These are phyloP conservation scores for Diachasmimorpha longicaudata DNA, from an alignment of 1,140 invertebrate genomes.

Conservation along the genomic window DNA sequence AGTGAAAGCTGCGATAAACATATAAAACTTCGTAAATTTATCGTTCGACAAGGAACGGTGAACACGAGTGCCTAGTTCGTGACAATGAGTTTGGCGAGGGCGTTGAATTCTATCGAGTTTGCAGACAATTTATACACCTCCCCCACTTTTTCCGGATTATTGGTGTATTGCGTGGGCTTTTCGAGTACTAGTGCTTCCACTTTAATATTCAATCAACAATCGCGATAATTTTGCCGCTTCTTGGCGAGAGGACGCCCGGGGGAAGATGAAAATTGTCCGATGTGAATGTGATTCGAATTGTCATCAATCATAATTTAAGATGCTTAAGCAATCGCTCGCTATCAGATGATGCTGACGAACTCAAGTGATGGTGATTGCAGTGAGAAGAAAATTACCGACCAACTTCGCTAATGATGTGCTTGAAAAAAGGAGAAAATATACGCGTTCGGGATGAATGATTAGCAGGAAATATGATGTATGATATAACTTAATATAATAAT, in stretches of 20 bases:
- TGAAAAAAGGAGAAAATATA: too few species aligned
- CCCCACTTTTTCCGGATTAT: conserved; percentile 21
- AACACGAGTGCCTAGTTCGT: conserved; percentile 29
- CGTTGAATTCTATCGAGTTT: conserved; percentile 41
- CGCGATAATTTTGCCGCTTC: too few species aligned
- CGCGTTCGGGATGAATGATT: too few species aligned
- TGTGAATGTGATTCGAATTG: conserved; percentile 14
- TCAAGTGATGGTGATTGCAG: neutral
- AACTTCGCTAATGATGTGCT: too few species aligned
- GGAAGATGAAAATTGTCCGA: neutral
- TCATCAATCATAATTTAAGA: conserved; percentile 21
- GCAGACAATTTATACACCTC: conserved; percentile 14
- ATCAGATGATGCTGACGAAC: neutral
- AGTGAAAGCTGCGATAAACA: neutral
- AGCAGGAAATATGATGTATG: too few species aligned
- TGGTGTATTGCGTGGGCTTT: too few species aligned
- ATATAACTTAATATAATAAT: too few species aligned
- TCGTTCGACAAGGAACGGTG: conserved; percentile 16
- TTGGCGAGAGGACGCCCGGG: too few species aligned
- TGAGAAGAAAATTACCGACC: too few species aligned
- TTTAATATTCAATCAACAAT: too few species aligned
- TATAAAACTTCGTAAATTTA: conserved; percentile 23
- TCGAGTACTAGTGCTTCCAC: too few species aligned
- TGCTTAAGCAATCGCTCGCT: neutral
- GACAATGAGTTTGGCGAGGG: conserved; percentile 35